Evolutionary conservation across 35 echinoderm and acorn worm genomes (phyloP), one percentile per base, ranked within the genome.

Genomic region (Amphiura filiformis): DNA sequence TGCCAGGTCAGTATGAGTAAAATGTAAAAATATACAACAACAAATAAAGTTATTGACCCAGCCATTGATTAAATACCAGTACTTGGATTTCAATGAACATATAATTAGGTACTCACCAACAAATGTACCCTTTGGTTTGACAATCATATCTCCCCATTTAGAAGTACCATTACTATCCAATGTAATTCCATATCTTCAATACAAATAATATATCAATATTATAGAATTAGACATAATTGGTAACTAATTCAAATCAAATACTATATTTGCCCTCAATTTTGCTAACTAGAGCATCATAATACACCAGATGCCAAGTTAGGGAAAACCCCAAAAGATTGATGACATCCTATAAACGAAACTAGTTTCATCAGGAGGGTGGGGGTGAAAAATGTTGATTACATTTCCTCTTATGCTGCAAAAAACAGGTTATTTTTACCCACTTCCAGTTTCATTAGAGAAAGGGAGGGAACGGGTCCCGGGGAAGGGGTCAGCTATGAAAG

Each of bases 61-160:
- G n/a, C n/a, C 56, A 64, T 14, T 15, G 56, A 64, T 64, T 64
- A 64, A 64, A 28, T 15, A 28, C n/a, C n/a, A 15, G 14, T 76
- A 22, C 35, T 76, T n/a, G n/a, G 70, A 31, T 76, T 76, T 76
- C 32, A 31, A 31, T 39, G 23, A n/a, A n/a, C n/a, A n/a, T n/a
- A n/a, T n/a, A n/a, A n/a, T n/a, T n/a, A n/a, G n/a, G n/a, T n/a
- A 57, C 81, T 82, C 39, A 82, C 81, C 81, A 13, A 82, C 39
- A 82, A 44, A 82, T 18, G 81, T 82, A 41, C 81, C 81, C 47
- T 82, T 39, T n/a, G 81, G 81, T 52, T 52, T 52, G 47, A 41
- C 81, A 23, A 31, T 32, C 47, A 42, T 42, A 82, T 42, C 47
- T 31, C 39, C 81, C 22, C 81, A 38, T 7, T 82, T 39, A 32